A percentile compares a stretch with the other conserved stretches of the same genome.
Evolutionary conservation across 2,113 vertebrate species (phyloP).

Genomic region (Megaceryle maxima): DNA sequence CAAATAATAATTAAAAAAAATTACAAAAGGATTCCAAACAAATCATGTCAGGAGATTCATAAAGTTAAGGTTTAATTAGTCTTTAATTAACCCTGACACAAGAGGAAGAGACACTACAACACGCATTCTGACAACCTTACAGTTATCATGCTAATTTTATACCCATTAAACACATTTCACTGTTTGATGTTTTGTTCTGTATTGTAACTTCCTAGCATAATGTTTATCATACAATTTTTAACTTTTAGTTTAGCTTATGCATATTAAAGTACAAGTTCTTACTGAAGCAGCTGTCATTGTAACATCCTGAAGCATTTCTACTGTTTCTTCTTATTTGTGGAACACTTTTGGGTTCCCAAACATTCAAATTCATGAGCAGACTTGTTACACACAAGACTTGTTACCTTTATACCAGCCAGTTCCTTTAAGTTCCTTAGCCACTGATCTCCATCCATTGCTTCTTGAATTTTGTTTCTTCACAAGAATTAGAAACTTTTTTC

Average conservation of each 20-base stretch:
- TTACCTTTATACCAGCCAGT: neutral
- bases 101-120: neutral
- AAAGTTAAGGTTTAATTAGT: neutral
- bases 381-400: neutral
- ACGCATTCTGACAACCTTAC: neutral
- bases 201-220: neutral
- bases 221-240: neutral
- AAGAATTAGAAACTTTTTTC: fast-evolving
- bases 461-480: neutral
- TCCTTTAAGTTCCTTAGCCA: neutral
- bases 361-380: neutral
- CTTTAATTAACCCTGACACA: neutral
- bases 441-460: neutral
- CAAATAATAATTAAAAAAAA: neutral
- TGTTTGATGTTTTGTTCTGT: neutral
- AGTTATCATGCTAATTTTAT: neutral
- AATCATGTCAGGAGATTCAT: neutral
- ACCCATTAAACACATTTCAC: neutral
- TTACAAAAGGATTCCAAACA: neutral
- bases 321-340: neutral
- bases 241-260: neutral
- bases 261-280: neutral
- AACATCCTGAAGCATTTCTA: neutral
- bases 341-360: neutral
- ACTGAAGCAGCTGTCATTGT: neutral